These are phyloP conservation scores for Epistrophe eligans DNA, from an alignment of 2,888 invertebrate species.

Conservation along the genomic window DNA sequence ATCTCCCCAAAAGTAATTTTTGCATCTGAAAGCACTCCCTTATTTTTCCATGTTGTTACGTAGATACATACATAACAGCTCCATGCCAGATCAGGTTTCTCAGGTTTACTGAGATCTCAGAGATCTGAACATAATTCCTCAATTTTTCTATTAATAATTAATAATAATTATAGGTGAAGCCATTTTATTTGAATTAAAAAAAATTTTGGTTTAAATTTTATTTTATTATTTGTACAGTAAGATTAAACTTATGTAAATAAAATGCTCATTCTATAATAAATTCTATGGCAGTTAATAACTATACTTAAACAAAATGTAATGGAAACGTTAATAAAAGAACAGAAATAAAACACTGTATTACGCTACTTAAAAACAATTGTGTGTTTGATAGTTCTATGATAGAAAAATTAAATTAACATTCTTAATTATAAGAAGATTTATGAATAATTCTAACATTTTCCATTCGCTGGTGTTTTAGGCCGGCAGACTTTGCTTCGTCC, in stretches of 20 bases:
- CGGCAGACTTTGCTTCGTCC: constrained; percentile 92
- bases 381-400: constrained; percentile 35
- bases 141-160: no score
- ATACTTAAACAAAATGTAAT: constrained; percentile 37
- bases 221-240: constrained; percentile 72
- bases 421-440: constrained; percentile 44
- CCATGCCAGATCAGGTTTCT: no score
- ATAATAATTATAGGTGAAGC: no score
- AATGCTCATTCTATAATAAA: constrained; percentile 45
- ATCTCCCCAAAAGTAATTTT: no score
- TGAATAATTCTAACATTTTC: constrained; percentile 85
- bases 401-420: constrained; percentile 52
- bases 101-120: no score
- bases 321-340: constrained; percentile 37
- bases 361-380: constrained; percentile 41
- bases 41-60: no score
- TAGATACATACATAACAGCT: no score
- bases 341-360: constrained; percentile 17
- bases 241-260: constrained; percentile 61
- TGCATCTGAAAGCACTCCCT: no score
- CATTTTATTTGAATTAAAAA: no score
- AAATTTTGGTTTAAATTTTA: not conserved
- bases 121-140: no score
- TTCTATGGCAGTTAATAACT: constrained; percentile 70
- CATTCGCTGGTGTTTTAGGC: constrained; percentile 91